These are phyloP conservation scores for Coecobrya sp. DNA, from an alignment of 2,888 invertebrate genomes.

Conservation along the genomic window DNA sequence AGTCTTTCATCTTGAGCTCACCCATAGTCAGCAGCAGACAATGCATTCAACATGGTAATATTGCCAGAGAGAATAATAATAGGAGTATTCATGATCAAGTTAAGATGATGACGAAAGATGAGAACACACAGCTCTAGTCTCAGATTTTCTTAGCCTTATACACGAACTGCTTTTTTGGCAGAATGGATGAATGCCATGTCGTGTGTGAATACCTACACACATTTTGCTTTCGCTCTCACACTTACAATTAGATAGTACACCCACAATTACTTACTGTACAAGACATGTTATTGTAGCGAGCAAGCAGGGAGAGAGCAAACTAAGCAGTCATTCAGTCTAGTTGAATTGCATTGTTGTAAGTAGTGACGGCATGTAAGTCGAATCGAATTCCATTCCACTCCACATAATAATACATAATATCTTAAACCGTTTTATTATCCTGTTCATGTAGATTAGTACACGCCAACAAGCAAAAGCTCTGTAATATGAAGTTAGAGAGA, in stretches of 20 bases:
- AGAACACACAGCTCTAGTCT: not conserved
- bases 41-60: not conserved
- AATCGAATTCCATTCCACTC: slow-evolving; percentile 12
- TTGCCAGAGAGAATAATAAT: not conserved
- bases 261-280: not conserved
- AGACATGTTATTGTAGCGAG: not conserved
- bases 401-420: slow-evolving; percentile 36
- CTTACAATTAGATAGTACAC: not conserved
- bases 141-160: not conserved
- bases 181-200: not conserved
- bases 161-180: not conserved
- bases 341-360: slow-evolving; percentile 20
- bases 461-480: slow-evolving; percentile 7
- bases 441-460: slow-evolving; percentile 40
- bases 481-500: not conserved
- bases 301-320: not conserved
- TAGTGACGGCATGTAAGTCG: not conserved
- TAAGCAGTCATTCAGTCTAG: slow-evolving; percentile 43
- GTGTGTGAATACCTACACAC: not conserved
- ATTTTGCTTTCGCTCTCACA: not conserved
- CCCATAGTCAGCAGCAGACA: not conserved
- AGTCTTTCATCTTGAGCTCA: not conserved
- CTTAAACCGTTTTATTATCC: slow-evolving; percentile 49
- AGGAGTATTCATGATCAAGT: not conserved
- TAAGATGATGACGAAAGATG: not conserved